These are phyloP conservation scores for Malaclemys terrapin DNA, from an alignment of 2,113 vertebrate species.

Conservation along the genomic window DNA sequence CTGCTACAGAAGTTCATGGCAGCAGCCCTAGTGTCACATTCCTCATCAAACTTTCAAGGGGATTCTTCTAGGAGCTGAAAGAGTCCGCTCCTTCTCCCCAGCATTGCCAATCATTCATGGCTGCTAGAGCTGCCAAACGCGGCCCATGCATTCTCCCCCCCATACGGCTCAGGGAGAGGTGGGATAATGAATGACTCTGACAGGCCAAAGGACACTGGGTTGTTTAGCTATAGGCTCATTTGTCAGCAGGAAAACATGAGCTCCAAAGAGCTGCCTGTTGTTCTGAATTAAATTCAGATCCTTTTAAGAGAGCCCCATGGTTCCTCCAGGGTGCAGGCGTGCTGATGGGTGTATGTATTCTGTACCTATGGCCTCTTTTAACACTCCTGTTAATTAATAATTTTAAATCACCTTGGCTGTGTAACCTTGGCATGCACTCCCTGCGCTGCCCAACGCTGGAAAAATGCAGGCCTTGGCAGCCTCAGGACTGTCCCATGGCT, in stretches of 20 bases:
- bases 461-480: neutral
- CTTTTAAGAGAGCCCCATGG: neutral
- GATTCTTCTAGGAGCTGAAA: neutral
- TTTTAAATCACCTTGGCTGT: fast-evolving
- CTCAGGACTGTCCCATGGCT: neutral
- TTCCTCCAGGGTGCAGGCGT: neutral
- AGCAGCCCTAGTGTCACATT: neutral
- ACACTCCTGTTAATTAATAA: neutral
- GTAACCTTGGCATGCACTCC: neutral
- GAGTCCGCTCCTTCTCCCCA: fast-evolving
- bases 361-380: neutral
- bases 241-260: neutral
- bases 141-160: neutral
- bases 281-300: neutral
- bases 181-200: neutral
- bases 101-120: neutral
- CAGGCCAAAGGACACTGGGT: neutral
- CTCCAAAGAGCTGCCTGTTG: neutral
- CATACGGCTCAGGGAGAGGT: neutral
- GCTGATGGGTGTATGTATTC: neutral
- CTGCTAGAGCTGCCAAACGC: neutral
- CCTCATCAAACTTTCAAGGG: no score
- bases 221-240: neutral
- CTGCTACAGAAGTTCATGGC: neutral
- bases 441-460: neutral